phyloP scores from a whole-genome alignment of 2,113 vertebrate species.

The Canis aureus region DNA sequence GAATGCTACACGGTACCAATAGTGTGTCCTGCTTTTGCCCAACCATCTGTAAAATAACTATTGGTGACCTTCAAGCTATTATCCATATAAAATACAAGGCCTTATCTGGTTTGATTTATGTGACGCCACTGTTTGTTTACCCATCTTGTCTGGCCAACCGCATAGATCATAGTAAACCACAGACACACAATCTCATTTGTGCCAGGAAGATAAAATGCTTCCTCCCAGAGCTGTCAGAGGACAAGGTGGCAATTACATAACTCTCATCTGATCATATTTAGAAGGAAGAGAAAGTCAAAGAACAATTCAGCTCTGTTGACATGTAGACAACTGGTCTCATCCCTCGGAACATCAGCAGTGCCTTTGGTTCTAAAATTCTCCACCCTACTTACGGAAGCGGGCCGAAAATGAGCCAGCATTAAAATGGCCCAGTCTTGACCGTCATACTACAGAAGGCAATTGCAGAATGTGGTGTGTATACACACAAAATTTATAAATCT shows the following conservation, averaged over 20 bases:
- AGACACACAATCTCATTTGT: slow-evolving; percentile 71
- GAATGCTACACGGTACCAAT: not conserved
- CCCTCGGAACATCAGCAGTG: not conserved
- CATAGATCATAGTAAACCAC: slow-evolving; percentile 70
- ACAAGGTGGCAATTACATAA: not conserved
- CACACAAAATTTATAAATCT: not conserved
- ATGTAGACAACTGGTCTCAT: not conserved
- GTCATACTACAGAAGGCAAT: not conserved
- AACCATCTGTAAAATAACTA: slow-evolving; percentile 50
- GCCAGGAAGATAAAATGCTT: slow-evolving; percentile 70
- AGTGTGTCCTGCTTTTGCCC: slow-evolving; percentile 22
- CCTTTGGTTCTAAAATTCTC: not conserved
- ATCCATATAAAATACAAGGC: slow-evolving; percentile 57
- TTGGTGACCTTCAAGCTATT: slow-evolving; percentile 65
- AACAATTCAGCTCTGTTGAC: not conserved
- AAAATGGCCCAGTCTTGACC: not conserved
- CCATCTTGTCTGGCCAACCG: slow-evolving; percentile 43
- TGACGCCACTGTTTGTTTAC: slow-evolving; percentile 67
- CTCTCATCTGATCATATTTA: slow-evolving; percentile 11
- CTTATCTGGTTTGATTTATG: slow-evolving; percentile 62
- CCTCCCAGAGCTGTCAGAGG: not conserved
- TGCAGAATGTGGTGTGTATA: not conserved
- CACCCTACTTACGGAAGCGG: not conserved
- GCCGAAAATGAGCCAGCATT: not conserved
- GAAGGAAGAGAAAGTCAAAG: not conserved